phyloP scores from a whole-genome alignment of 2,113 vertebrate genomes.

The Aptenodytes patagonicus region DNA sequence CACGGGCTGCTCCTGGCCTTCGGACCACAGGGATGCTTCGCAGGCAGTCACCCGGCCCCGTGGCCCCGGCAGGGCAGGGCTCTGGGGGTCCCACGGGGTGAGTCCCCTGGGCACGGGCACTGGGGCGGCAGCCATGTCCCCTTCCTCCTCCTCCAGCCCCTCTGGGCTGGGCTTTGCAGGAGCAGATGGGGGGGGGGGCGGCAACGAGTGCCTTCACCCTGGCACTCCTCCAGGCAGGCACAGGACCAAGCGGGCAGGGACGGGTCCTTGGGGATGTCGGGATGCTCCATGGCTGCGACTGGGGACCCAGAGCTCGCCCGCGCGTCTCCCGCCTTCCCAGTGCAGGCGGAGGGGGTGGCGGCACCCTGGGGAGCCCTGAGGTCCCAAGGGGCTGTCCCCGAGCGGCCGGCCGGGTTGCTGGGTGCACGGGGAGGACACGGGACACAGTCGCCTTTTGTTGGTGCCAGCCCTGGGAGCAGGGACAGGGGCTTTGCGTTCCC shows the following conservation, averaged over 20 bases:
- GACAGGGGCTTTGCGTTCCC: slow-evolving; percentile 23
- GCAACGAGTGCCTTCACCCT: not conserved
- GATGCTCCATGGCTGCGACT: not conserved
- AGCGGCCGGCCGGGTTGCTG: not conserved
- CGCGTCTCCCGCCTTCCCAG: not conserved
- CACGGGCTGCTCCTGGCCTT: not conserved
- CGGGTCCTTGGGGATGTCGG: not conserved
- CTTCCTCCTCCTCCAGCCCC: not conserved
- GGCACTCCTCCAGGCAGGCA: not conserved
- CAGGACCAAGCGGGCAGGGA: not conserved
- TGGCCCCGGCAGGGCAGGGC: not conserved
- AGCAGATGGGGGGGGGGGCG: not conserved
- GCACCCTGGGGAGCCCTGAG: not conserved
- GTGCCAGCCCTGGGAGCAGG: not conserved
- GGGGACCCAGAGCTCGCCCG: not conserved
- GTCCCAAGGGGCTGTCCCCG: not conserved
- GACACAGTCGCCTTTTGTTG: slow-evolving; percentile 60
- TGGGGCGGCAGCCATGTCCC: fast-evolving
- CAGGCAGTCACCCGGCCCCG: not conserved
- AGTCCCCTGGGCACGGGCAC: not conserved
- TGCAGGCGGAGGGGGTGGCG: not conserved
- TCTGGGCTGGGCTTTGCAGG: not conserved
- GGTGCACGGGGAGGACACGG: slow-evolving; percentile 9
- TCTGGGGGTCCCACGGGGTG: not conserved
- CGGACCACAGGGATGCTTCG: not conserved